These are phyloP conservation scores for Dryobota labecula DNA, from an alignment of 2,888 invertebrate species.

Conservation along the genomic window DNA sequence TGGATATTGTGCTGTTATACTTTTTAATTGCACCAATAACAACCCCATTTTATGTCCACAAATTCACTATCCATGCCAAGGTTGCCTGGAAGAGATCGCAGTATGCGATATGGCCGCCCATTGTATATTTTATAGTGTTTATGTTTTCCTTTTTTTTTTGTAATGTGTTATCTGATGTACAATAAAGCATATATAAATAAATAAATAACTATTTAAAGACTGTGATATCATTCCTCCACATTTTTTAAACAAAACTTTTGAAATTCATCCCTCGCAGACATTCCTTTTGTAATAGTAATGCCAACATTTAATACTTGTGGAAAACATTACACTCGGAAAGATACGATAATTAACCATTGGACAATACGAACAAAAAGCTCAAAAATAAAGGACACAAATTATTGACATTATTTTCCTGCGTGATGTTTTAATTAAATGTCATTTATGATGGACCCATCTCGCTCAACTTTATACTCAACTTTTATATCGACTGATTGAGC, in stretches of 20 bases:
- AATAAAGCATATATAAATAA: too few relatives aligned
- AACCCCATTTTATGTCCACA: too few relatives aligned
- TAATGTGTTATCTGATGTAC: too few relatives aligned
- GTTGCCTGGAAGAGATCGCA: too few relatives aligned
- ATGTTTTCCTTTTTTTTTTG: too few relatives aligned
- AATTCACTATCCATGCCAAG: too few relatives aligned
- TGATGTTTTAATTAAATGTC: constrained; percentile 36
- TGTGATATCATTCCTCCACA: not conserved
- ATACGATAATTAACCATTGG: constrained; percentile 15
- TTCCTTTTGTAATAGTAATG: not conserved
- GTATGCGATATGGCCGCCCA: too few relatives aligned
- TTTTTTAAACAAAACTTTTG: not conserved
- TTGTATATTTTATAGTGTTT: too few relatives aligned
- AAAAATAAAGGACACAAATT: constrained; percentile 14
- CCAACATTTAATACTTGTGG: not conserved
- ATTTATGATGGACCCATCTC: constrained; percentile 25
- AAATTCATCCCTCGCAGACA: not conserved
- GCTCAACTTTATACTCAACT: constrained; percentile 38
- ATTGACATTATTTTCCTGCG: not conserved
- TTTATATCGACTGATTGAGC: constrained; percentile 23
- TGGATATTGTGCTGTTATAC: too few relatives aligned
- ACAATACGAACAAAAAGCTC: not conserved
- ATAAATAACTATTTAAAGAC: not conserved
- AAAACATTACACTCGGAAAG: constrained; percentile 5
- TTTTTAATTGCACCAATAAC: too few relatives aligned